Conservation (phyloP, 2,888 invertebrate genomes). For the Cyclophora albipunctata region DNA sequence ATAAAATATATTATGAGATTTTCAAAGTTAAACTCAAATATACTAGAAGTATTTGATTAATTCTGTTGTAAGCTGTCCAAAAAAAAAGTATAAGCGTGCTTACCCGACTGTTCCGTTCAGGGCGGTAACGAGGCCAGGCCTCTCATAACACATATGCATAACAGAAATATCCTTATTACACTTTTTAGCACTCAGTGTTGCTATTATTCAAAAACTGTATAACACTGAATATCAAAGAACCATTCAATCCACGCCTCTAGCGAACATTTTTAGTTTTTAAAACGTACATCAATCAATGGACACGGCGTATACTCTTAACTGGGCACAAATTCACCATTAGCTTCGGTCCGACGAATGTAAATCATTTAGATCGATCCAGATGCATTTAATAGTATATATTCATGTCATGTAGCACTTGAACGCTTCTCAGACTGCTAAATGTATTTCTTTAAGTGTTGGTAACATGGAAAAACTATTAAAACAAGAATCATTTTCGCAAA, state of each 20-base stretch:
- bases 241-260: constrained; percentile 59
- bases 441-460: too few species aligned
- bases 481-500: too few species aligned
- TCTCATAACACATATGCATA: constrained; percentile 73
- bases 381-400: constrained; percentile 21
- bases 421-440: constrained; percentile 24
- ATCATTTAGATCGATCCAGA: constrained; percentile 18
- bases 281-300: constrained; percentile 30
- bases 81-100: constrained; percentile 20
- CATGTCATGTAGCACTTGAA: constrained; percentile 35
- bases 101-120: constrained; percentile 68
- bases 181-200: constrained; percentile 36
- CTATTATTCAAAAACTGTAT: constrained; percentile 18
- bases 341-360: constrained; percentile 26
- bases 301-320: constrained; percentile 25
- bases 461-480: too few species aligned
- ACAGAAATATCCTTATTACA: constrained; percentile 47
- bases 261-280: constrained; percentile 54
- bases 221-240: constrained; percentile 25
- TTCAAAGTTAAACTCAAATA: too few species aligned
- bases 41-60: too few species aligned
- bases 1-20: too few species aligned
- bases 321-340: constrained; percentile 39
- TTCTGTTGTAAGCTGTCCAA: too few species aligned
- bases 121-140: constrained; percentile 63